Conservation (phyloP, 1,140 invertebrate genomes). For the Goniozus legneri region DNA sequence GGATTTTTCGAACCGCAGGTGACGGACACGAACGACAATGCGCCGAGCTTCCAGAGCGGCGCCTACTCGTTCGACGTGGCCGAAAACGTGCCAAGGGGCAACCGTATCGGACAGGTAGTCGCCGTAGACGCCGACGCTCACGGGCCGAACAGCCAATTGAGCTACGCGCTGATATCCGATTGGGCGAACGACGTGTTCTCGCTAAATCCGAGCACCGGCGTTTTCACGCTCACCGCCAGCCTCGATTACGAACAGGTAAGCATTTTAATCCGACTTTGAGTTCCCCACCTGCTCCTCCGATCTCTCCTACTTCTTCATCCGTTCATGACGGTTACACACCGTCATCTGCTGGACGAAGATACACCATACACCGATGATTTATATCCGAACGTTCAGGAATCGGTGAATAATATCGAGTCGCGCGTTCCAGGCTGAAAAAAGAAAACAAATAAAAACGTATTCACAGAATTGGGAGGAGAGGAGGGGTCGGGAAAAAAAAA, state of each 20-base stretch:
- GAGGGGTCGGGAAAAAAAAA: too few species aligned
- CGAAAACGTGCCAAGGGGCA: slow-evolving; percentile 78
- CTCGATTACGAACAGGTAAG: slow-evolving; percentile 90
- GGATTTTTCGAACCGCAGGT: too few species aligned
- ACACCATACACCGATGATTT: too few species aligned
- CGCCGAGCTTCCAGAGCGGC: slow-evolving; percentile 78
- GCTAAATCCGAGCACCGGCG: slow-evolving; percentile 82
- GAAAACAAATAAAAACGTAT: too few species aligned
- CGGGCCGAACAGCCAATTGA: slow-evolving; percentile 82
- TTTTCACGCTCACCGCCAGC: slow-evolving; percentile 82
- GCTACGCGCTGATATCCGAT: slow-evolving; percentile 84
- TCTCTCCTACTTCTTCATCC: too few species aligned
- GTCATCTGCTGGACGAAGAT: too few species aligned
- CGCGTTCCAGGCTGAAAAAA: too few species aligned
- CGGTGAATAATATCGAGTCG: too few species aligned
- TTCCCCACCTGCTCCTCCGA: too few species aligned
- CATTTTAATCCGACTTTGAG: slow-evolving; percentile 10
- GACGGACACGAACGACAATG: slow-evolving; percentile 90
- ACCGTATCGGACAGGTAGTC: slow-evolving; percentile 74
- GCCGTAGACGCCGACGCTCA: slow-evolving; percentile 80
- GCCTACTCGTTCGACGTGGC: slow-evolving; percentile 87
- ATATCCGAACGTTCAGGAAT: too few species aligned
- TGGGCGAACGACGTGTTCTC: slow-evolving; percentile 94
- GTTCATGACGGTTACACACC: background rate
- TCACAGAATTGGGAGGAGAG: too few species aligned